Percentiles rank a stretch among this genome's conserved stretches.
phyloP scores from a whole-genome alignment of 1,140 invertebrate genomes.

The Drosophila willistoni region DNA sequence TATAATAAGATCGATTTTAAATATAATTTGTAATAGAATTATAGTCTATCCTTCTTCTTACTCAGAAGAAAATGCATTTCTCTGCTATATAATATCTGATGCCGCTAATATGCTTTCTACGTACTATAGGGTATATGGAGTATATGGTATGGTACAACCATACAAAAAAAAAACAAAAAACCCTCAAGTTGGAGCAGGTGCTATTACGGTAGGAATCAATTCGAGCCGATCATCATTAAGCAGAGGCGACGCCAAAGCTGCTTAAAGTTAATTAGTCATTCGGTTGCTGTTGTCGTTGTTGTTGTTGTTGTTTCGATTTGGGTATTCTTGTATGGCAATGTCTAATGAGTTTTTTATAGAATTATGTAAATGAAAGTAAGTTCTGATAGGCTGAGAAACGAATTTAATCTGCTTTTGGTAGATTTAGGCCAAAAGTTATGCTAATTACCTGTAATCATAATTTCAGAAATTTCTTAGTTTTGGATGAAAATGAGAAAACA shows the following conservation, averaged over 20 bases:
- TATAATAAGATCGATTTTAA: no score
- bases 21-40: no score
- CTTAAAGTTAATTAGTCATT: constrained; percentile 77
- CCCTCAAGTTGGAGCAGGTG: constrained; percentile 32
- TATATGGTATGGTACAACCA: no score
- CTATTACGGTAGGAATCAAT: constrained; percentile 42
- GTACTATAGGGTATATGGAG: background rate
- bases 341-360: constrained; percentile 76
- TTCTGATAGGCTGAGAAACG: constrained; percentile 58
- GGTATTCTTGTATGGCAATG: constrained; percentile 21
- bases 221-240: constrained; percentile 33
- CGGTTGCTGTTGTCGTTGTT: constrained; percentile 37
- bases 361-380: constrained; percentile 67
- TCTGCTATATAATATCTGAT: background rate
- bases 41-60: no score
- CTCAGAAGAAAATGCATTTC: background rate
- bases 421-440: constrained; percentile 48
- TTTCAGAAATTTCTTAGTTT: constrained; percentile 29
- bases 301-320: constrained; percentile 23
- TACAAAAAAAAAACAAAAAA: background rate
- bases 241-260: constrained; percentile 40
- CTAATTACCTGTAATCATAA: constrained; percentile 57
- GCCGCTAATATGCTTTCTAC: background rate
- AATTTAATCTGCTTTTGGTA: background rate
- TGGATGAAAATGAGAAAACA: constrained; percentile 73